These are phyloP conservation scores for Oryzias melastigma DNA, from an alignment of 2,113 vertebrate genomes.

Conservation along the genomic window DNA sequence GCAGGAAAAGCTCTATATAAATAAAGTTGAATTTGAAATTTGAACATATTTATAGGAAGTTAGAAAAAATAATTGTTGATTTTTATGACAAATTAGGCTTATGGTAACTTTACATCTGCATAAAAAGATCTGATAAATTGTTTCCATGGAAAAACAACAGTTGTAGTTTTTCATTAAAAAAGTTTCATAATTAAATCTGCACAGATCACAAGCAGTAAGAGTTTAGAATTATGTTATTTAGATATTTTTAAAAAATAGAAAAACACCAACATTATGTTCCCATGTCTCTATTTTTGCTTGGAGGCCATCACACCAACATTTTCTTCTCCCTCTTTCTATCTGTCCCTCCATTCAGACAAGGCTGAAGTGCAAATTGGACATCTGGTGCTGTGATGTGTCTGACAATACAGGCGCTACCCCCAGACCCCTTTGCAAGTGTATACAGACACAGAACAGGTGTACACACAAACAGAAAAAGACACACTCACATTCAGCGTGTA, in stretches of 20 bases:
- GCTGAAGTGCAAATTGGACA: conserved; percentile 84
- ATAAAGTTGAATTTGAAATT: too few species aligned
- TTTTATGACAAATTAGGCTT: background rate
- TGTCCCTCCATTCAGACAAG: conserved; percentile 73
- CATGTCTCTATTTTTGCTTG: conserved; percentile 39
- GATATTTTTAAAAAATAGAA: conserved; percentile 26
- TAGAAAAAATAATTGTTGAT: too few species aligned
- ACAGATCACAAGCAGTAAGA: conserved; percentile 1
- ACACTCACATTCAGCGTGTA: conserved; percentile 27
- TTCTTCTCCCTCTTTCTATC: conserved; percentile 55
- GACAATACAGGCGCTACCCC: conserved; percentile 61
- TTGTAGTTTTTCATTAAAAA: background rate
- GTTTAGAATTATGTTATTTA: conserved; percentile 1
- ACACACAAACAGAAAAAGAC: conserved; percentile 22
- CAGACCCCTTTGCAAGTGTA: conserved; percentile 24
- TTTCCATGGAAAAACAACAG: background rate
- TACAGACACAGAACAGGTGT: conserved; percentile 33
- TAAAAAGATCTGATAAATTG: background rate
- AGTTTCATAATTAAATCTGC: conserved; percentile 6
- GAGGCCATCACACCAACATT: conserved; percentile 62
- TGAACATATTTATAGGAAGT: too few species aligned
- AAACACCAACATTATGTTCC: conserved; percentile 29
- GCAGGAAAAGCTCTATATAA: too few species aligned
- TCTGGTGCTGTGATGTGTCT: conserved; percentile 78
- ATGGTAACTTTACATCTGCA: background rate